Base-by-base conservation (phyloP, 2,113 vertebrate species). In the Rana temporaria region DNA sequence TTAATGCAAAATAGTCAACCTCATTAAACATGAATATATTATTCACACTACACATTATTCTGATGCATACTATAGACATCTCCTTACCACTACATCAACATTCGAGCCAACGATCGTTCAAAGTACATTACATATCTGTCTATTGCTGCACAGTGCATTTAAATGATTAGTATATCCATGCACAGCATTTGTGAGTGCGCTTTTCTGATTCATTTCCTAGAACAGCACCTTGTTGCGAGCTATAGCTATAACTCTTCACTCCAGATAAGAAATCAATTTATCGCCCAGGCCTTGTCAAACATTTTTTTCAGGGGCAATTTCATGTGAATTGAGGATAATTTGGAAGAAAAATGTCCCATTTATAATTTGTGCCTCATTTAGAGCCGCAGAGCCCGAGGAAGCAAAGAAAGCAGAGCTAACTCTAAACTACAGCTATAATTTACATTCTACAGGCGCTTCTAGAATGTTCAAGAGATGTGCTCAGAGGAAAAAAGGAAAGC, bases 281-380 rank as follows among this genome's bases (percentile, higher is more conserved):
- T 78, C 18, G 20, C 48, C 52, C 42, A 14, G 63, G 48, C 38
- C 34, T 42, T 77, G 74, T 64, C 59, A 77, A 77, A 64, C 60
- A 64, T 42, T 65, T 63, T 26, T 60, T 65, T 77, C 38, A 65
- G 20, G 38, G 38, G 20, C 60, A 52, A 77, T 65, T 77, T 62
- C 24, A 56, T 78, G 48, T 78, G 34, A 78, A 67, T 67, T 65
- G 48, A 66, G 63, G 24, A 78, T 66, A 78, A 78, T 78, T 78
- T 78, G 26, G 76, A 78, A 78, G 57, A 75, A 78, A 78, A 78
- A 67, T 78, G 76, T 56, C 63, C 48, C 59, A 78, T 78, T 78
- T 78, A 78, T 78, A 78, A 67, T 67, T 67, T 78, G 76, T 67
- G 42, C 42, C 63, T 78, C 62, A 67, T 78, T 78, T 78, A 55